Evolutionary conservation across 2,797 vertebrate genomes (phyloP).

Genomic region (Takifugu ocellatus): DNA sequence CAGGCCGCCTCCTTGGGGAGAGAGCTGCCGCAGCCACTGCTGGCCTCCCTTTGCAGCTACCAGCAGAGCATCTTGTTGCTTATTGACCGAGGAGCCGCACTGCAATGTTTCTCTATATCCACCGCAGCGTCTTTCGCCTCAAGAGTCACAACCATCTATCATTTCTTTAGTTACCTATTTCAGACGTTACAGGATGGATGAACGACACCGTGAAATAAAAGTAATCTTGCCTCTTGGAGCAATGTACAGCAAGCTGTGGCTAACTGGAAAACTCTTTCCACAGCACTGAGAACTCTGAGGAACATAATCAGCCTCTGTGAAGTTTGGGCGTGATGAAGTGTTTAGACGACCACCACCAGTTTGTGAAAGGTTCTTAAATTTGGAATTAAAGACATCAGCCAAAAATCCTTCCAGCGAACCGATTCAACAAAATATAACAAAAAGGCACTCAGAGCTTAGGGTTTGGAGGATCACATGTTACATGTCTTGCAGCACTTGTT

Average conservation of each 20-base stretch:
- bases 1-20: slow-evolving; percentile 57
- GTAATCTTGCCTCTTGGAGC: slow-evolving; percentile 53
- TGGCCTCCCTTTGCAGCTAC: slow-evolving; percentile 32
- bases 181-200: slow-evolving; percentile 47
- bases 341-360: slow-evolving; percentile 17
- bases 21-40: slow-evolving; percentile 37
- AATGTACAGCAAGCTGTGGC: slow-evolving; percentile 33
- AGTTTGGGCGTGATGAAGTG: slow-evolving; percentile 12
- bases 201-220: slow-evolving; percentile 64
- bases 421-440: neutral
- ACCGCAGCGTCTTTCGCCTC: slow-evolving; percentile 34
- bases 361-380: slow-evolving; percentile 7
- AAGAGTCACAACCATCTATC: slow-evolving; percentile 55
- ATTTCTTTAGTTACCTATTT: slow-evolving; percentile 41
- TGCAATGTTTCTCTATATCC: slow-evolving; percentile 47
- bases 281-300: slow-evolving; percentile 22
- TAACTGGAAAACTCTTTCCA: slow-evolving; percentile 40
- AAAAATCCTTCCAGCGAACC: neutral
- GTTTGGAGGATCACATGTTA: neutral
- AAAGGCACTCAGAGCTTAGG: no score
- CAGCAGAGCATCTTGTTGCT: slow-evolving; percentile 48
- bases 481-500: slow-evolving; percentile 1
- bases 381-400: slow-evolving; percentile 11
- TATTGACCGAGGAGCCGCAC: slow-evolving; percentile 56
- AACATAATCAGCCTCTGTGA: slow-evolving; percentile 51